Percentiles rank a stretch among this genome's conserved stretches.
phyloP scores from a whole-genome alignment of 2,113 vertebrate genomes.

The Sciurus niger region DNA sequence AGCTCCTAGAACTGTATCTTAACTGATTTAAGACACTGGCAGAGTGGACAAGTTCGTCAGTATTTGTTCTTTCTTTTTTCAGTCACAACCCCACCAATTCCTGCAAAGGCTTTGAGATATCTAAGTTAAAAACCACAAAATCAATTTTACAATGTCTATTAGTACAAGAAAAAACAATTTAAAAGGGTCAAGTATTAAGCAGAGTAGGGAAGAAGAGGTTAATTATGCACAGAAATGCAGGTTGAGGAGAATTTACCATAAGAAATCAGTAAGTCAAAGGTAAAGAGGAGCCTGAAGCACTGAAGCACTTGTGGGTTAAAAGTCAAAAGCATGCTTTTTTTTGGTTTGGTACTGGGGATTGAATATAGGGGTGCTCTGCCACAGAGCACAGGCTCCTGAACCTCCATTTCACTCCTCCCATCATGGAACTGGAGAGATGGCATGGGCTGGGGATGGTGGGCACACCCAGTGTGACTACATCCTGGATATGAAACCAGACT shows the following conservation, averaged over 20 bases:
- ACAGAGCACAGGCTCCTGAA: not conserved
- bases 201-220: not conserved
- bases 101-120: not conserved
- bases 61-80: not conserved
- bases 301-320: not conserved
- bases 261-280: not conserved
- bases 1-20: constrained; percentile 18
- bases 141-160: not conserved
- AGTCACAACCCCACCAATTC: not conserved
- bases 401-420: not conserved
- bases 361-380: no score
- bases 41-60: not conserved
- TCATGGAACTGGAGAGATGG: not conserved
- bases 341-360: not conserved
- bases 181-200: not conserved
- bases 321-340: not conserved
- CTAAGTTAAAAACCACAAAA: constrained; percentile 25
- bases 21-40: constrained; percentile 18
- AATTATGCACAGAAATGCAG: not conserved
- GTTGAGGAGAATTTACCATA: not conserved
- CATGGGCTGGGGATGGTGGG: fast-evolving
- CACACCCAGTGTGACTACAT: not conserved
- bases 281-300: not conserved
- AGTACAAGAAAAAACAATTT: constrained; percentile 23
- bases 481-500: not conserved